Conservation (phyloP, 2,888 invertebrate species). For the Desoria tigrina region DNA sequence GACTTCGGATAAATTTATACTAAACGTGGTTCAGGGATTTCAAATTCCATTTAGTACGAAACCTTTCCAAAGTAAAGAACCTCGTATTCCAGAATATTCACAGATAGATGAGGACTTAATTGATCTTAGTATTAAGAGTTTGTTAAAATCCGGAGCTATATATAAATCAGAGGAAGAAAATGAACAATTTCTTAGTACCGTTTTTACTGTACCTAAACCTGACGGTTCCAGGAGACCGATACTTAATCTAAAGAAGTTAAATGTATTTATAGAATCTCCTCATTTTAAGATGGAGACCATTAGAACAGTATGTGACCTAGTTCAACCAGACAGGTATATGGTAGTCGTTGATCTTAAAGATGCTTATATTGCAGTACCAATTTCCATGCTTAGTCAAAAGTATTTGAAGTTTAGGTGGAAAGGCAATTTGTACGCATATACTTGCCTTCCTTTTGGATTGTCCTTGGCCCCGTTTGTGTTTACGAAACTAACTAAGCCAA, state of each 20-base stretch:
- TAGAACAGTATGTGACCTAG: neutral
- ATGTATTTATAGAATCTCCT: neutral
- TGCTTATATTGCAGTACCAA: constrained; percentile 14
- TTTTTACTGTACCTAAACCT: too few relatives aligned
- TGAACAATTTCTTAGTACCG: too few relatives aligned
- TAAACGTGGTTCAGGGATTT: neutral
- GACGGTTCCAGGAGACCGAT: too few relatives aligned
- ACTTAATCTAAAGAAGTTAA: constrained; percentile 12
- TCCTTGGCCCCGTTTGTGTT: constrained; percentile 7
- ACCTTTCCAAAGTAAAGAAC: too few relatives aligned
- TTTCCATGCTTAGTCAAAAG: neutral
- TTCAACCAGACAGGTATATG: neutral
- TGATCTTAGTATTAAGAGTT: too few relatives aligned
- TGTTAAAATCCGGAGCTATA: too few relatives aligned
- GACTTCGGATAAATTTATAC: neutral
- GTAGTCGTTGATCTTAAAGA: constrained; percentile 12
- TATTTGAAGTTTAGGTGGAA: constrained; percentile 10
- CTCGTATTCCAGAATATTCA: too few relatives aligned
- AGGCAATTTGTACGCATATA: constrained; percentile 4
- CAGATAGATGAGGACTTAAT: too few relatives aligned
- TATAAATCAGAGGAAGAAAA: too few relatives aligned
- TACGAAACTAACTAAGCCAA: constrained; percentile 17
- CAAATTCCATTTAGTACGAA: too few relatives aligned
- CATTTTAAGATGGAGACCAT: constrained; percentile 21
- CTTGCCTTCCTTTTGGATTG: constrained; percentile 17